Evolutionary conservation across 1,140 invertebrate genomes (phyloP).

Genomic region (Cydia splendana): DNA sequence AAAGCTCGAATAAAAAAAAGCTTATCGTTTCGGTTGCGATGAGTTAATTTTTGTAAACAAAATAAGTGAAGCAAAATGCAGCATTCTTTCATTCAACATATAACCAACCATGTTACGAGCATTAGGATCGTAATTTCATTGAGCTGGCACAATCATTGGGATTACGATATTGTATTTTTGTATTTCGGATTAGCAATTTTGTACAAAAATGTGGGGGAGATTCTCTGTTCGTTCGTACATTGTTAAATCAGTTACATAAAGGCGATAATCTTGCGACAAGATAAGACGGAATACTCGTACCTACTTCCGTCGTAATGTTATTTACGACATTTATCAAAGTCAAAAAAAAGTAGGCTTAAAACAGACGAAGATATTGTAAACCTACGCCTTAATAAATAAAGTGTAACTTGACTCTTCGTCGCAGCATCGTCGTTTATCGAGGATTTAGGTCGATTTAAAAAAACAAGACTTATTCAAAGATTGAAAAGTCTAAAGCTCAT

Average conservation of each 20-base stretch:
- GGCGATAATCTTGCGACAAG: too few relatives aligned
- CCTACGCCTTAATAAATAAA: not conserved
- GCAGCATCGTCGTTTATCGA: too few relatives aligned
- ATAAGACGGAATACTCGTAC: too few relatives aligned
- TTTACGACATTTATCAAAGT: not conserved
- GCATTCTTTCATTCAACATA: not conserved
- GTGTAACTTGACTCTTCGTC: not conserved
- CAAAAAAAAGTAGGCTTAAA: not conserved
- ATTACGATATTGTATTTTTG: not conserved
- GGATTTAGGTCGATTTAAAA: too few relatives aligned
- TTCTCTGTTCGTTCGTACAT: too few relatives aligned
- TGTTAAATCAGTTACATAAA: too few relatives aligned
- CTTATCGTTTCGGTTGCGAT: not conserved
- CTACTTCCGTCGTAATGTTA: too few relatives aligned
- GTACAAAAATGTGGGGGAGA: not conserved
- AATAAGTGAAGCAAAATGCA: not conserved
- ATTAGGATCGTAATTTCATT: not conserved
- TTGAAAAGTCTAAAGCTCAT: too few relatives aligned
- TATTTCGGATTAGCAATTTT: not conserved
- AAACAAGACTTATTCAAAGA: too few relatives aligned
- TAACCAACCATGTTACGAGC: not conserved
- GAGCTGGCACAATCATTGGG: not conserved
- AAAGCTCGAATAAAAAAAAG: not conserved
- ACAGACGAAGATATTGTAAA: not conserved
- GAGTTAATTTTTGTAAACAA: not conserved